phyloP scores from a whole-genome alignment of 2,888 invertebrate species.

The Venustoraphidia nigricollis region DNA sequence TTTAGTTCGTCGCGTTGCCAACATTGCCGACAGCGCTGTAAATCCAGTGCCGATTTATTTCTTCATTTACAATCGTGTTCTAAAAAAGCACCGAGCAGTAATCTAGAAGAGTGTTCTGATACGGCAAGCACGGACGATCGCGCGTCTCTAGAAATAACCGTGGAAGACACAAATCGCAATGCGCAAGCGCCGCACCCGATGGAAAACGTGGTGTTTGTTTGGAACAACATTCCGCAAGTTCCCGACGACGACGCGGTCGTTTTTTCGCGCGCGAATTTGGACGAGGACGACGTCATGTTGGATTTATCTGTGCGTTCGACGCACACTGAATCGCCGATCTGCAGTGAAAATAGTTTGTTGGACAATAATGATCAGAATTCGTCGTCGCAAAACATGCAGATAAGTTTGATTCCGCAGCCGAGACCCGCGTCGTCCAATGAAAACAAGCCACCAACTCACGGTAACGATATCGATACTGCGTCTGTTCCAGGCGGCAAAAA shows the following conservation, averaged over 20 bases:
- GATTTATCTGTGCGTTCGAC: slow-evolving; percentile 22
- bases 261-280: slow-evolving; percentile 18
- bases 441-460: slow-evolving; percentile 40
- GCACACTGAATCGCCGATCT: neutral
- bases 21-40: slow-evolving; percentile 73
- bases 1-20: slow-evolving; percentile 66
- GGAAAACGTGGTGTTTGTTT: slow-evolving; percentile 69
- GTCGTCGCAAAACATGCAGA: neutral
- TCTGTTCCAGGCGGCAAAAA: slow-evolving; percentile 49
- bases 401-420: slow-evolving; percentile 1
- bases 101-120: slow-evolving; percentile 5
- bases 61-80: slow-evolving; percentile 59
- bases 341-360: neutral
- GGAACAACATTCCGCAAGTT: slow-evolving; percentile 48
- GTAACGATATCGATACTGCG: slow-evolving; percentile 37
- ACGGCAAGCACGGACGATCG: slow-evolving; percentile 13
- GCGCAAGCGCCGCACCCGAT: slow-evolving; percentile 43
- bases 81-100: slow-evolving; percentile 22
- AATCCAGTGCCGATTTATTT: slow-evolving; percentile 64
- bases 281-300: slow-evolving; percentile 24
- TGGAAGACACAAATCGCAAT: neutral
- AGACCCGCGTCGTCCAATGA: slow-evolving; percentile 1
- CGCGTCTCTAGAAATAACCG: slow-evolving; percentile 26
- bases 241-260: slow-evolving; percentile 2
- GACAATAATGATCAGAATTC: too few species aligned